These are phyloP conservation scores for Leucoraja ocellata DNA, from an alignment of 2,797 vertebrate genomes.

Conservation along the genomic window DNA sequence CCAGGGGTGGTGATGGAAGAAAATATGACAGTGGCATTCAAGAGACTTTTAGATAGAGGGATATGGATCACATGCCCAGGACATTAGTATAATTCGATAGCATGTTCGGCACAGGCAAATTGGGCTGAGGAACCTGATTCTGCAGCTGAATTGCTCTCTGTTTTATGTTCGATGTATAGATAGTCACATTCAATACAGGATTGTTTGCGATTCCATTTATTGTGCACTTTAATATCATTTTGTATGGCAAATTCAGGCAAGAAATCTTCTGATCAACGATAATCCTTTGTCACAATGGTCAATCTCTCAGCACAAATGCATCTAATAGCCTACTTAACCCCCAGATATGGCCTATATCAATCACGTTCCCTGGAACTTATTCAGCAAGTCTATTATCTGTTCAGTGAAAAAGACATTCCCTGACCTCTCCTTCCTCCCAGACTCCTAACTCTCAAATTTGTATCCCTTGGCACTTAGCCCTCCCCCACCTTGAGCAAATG, in stretches of 20 bases:
- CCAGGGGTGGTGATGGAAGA: too few species aligned
- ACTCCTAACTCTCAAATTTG: neutral
- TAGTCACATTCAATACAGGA: neutral
- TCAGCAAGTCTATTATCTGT: neutral
- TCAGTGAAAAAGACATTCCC: neutral
- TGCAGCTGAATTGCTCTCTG: too few species aligned
- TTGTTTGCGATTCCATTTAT: neutral
- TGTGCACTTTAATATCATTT: neutral
- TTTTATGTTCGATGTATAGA: too few species aligned
- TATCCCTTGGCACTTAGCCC: neutral
- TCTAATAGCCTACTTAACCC: neutral
- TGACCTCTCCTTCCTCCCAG: constrained; percentile 7
- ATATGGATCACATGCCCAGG: too few species aligned
- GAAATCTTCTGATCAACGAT: neutral
- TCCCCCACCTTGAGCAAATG: neutral
- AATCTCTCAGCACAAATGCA: neutral
- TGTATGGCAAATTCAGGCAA: neutral
- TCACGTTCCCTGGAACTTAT: neutral
- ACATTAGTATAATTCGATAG: too few species aligned
- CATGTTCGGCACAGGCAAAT: too few species aligned
- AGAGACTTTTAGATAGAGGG: too few species aligned
- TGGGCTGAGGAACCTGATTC: too few species aligned
- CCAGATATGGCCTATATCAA: neutral
- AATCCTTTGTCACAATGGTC: neutral
- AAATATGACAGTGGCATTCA: too few species aligned